Evolutionary conservation across 2,888 invertebrate species (phyloP), one percentile per base, ranked within the genome.

Genomic region (Listrodromus nycthemerus): DNA sequence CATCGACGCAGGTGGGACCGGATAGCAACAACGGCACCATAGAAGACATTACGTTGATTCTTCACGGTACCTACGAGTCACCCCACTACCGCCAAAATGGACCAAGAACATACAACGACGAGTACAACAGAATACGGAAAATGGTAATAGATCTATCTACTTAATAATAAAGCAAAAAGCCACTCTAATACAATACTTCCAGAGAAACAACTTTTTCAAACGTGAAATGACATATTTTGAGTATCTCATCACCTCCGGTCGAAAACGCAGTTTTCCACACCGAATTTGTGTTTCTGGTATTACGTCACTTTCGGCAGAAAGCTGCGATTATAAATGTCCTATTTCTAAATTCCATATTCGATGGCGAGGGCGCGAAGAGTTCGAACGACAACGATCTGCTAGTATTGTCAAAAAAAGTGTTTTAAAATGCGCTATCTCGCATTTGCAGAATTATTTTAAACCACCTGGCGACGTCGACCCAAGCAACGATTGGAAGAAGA

Each of bases 61-160:
- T 97, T n/a, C 96, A 97, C 89, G 97, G 97, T 1, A 97, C 97
- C 0, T 94, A 92, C 81, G 93, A 95, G 73, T 94, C 94, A 87
- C 97, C 97, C 0, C 90, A 91, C 2, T 96, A 97, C 89, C 95
- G 96, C 94, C 93, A 90, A 86, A 91, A 94, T 70, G 95, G 95
- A 2, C 94, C 94, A 0, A 94, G 95, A 88, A 92, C 93, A 84
- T 95, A 96, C 90, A 94, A 95, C 83, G 91, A 94, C 61, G 92
- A 94, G 74, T 95, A 95, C 89, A 95, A 94, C 85, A 91, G 92
- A 75, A 89, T 93, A 30, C 91, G 92, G 61, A 93, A 93, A 73
- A 87, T 84, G 69, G 92, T 91, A 85, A 87, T 87, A 86, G 30
- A n/a, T 69, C 33, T 63, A 5, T 21, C 45, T 70, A 5, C 37